Evolutionary conservation across 2,113 vertebrate species (phyloP).

Genomic region (Ursus arctos): DNA sequence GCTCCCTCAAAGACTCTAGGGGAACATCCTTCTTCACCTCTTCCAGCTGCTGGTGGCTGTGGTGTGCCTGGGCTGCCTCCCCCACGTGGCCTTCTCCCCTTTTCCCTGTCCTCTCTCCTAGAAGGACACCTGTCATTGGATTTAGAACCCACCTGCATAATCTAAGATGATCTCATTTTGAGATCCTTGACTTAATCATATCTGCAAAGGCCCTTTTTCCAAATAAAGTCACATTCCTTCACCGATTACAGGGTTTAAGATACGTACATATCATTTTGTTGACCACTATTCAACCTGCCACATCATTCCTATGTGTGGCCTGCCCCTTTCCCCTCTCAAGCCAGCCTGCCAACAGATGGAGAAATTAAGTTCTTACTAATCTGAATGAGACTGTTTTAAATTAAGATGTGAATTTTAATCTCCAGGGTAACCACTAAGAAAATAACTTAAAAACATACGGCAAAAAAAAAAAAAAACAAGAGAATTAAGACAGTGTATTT

Average conservation of each 20-base stretch:
- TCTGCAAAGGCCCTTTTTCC: background rate
- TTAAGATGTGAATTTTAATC: slow-evolving; percentile 8
- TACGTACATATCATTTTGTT: background rate
- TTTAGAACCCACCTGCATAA: background rate
- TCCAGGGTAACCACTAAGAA: background rate
- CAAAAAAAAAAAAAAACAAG: background rate
- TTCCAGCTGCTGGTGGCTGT: background rate
- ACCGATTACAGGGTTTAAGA: background rate
- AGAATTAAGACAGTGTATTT: background rate
- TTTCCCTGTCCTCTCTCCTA: background rate
- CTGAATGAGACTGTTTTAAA: slow-evolving; percentile 8
- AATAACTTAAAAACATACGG: background rate
- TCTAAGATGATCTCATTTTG: background rate
- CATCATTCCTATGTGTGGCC: background rate
- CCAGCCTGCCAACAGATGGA: background rate
- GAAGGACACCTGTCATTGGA: background rate
- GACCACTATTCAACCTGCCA: background rate
- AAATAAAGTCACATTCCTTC: background rate
- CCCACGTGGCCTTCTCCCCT: background rate
- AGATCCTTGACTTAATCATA: background rate
- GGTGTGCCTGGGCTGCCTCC: background rate
- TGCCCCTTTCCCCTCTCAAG: background rate
- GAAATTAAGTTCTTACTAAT: background rate
- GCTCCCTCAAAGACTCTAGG: background rate
- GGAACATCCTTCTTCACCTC: background rate